Conservation (phyloP, 2,888 invertebrate genomes). For the Melangyna quadrimaculata region DNA sequence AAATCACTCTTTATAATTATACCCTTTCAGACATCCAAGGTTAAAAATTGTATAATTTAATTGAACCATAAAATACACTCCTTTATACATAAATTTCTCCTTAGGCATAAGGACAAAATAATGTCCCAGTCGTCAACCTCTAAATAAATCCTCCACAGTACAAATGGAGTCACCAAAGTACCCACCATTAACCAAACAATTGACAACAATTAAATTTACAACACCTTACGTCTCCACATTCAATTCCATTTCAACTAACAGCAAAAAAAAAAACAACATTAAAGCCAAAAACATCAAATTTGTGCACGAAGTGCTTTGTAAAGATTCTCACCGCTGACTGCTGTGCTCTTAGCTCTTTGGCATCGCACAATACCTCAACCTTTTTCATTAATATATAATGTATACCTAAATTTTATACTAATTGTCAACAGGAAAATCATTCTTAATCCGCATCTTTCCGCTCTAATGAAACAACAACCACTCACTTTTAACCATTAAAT, state of each 20-base stretch:
- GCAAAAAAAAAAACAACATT: background rate
- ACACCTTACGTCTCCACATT: background rate
- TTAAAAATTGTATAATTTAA: background rate
- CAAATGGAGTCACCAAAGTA: no score
- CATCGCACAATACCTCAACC: no score
- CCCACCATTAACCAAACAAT: slow-evolving; percentile 5
- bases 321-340: background rate
- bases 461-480: slow-evolving; percentile 56
- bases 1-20: no score
- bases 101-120: background rate
- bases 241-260: background rate
- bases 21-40: background rate
- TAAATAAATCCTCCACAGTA: no score
- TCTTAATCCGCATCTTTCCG: slow-evolving; percentile 39
- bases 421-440: slow-evolving; percentile 66
- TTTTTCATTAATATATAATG: slow-evolving; percentile 31
- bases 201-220: slow-evolving; percentile 30
- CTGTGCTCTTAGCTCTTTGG: no score
- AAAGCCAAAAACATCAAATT: slow-evolving; percentile 28
- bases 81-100: background rate
- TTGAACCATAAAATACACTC: slow-evolving; percentile 15
- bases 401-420: slow-evolving; percentile 43
- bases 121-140: background rate
- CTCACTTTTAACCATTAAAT: slow-evolving; percentile 62
- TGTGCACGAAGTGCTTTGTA: background rate